Base-by-base conservation (phyloP, 1,140 invertebrate species). In the Temnothorax curvispinosus region DNA sequence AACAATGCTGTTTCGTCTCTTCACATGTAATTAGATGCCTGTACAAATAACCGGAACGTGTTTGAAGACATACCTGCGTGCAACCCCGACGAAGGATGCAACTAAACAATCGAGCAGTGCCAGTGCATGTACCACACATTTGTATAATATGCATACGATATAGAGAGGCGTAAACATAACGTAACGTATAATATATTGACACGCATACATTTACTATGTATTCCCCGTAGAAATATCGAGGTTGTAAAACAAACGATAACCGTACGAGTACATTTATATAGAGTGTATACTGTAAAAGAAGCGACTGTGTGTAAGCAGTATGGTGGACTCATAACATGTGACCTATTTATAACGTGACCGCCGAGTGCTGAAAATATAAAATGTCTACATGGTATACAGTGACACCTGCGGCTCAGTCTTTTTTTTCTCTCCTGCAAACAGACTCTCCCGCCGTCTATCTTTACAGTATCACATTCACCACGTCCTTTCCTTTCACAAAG, bases 271-370 rank as follows among this genome's bases (percentile, higher is more conserved):
- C 74, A 72, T 56, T 76, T 72, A 81, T 80, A 86, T 86, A 62
- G 82, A 58, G 41, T 77, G 41, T 88, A 72, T 77, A 87, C 32
- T 87, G 85, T 86, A 69, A 90, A 65, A 32, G 44, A 52, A 21
- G n/a, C 13, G 38, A 72, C 54, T 90, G 80, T 90, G 80, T 90
- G 84, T 88, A 86, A 90, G 21, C 85, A 69, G 72, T 87, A 82
- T 75, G 85, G 15, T 88, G 82, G 86, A 86, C 76, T 84, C 69
- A 69, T 90, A 87, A 69, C 65, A 85, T 90, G 84, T 89, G 86
- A 92, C 89, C 85, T 91, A 91, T 92, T 92, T 92, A 85, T 91
- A 92, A 88, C 86, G 35, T 86, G 88, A 90, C 74, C 89, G 72
- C 86, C 78, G 90, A 91, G 71, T 85, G 88, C 76, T 88, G 81